Evolutionary conservation across 1,140 invertebrate genomes (phyloP).

Genomic region (Neodiprion fabricii): DNA sequence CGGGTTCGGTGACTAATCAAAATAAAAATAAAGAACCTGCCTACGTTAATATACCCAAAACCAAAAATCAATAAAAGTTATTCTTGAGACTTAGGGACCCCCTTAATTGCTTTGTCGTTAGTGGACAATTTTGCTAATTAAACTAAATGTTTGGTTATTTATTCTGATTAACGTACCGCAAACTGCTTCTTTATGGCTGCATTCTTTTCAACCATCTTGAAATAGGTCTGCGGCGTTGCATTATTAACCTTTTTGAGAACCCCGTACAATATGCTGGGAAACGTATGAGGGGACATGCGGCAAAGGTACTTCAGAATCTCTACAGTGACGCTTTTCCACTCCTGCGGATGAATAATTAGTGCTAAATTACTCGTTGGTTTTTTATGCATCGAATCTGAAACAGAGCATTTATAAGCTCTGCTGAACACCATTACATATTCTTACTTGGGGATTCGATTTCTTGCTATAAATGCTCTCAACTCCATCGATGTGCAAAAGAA

Average conservation of each 20-base stretch:
- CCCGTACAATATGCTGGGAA: constrained; percentile 64
- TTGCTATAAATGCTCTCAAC: constrained; percentile 68
- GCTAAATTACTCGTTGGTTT: background rate
- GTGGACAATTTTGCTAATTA: too few relatives aligned
- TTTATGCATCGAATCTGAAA: background rate
- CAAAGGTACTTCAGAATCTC: constrained; percentile 64
- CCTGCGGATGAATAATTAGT: constrained; percentile 36
- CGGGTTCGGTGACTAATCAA: too few relatives aligned
- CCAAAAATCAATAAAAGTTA: too few relatives aligned
- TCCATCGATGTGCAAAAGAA: constrained; percentile 65
- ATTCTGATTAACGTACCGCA: constrained; percentile 43
- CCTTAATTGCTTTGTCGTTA: too few relatives aligned
- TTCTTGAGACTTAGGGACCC: too few relatives aligned
- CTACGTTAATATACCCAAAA: too few relatives aligned
- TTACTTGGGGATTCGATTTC: constrained; percentile 37
- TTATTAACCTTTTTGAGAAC: constrained; percentile 62
- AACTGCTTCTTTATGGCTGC: constrained; percentile 66
- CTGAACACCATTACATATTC: background rate
- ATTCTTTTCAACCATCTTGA: constrained; percentile 60
- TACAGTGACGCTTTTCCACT: constrained; percentile 63
- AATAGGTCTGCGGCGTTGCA: constrained; percentile 59
- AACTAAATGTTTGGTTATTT: background rate
- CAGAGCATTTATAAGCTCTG: background rate
- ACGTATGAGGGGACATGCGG: constrained; percentile 64
- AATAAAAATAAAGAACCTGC: too few relatives aligned